Evolutionary conservation across 1,140 invertebrate genomes (phyloP).

Genomic region (Gonatopus flavifemur): DNA sequence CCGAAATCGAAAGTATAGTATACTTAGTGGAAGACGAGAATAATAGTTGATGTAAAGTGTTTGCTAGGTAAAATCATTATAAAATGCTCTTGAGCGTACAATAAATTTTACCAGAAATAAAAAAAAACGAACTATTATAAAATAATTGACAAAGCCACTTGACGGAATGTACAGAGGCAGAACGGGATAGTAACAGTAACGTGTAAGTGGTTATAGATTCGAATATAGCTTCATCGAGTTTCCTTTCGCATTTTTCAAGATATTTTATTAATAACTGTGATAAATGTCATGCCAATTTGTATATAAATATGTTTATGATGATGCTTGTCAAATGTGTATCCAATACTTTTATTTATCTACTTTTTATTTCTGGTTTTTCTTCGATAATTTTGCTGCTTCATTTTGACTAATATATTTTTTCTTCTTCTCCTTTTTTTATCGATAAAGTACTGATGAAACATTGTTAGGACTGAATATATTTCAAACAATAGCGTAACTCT

Average conservation of each 20-base stretch:
- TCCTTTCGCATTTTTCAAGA: slow-evolving; percentile 26
- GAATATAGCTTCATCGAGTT: slow-evolving; percentile 21
- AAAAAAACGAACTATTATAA: too few species aligned
- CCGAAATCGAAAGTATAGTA: slow-evolving; percentile 36
- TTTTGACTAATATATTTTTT: too few species aligned
- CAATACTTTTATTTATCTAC: too few species aligned
- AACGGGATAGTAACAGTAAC: not conserved
- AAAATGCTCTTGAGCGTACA: slow-evolving; percentile 6
- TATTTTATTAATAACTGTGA: slow-evolving; percentile 43
- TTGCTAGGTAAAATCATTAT: slow-evolving; percentile 5
- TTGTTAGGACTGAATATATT: too few species aligned
- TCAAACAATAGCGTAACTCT: too few species aligned
- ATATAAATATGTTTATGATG: slow-evolving; percentile 15
- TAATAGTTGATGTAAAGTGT: not conserved
- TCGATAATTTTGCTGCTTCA: too few species aligned
- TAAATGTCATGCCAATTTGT: slow-evolving; percentile 38
- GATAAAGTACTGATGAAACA: too few species aligned
- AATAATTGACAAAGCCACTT: too few species aligned
- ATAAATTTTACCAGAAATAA: too few species aligned
- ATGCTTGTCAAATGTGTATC: too few species aligned
- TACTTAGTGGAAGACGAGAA: slow-evolving; percentile 12
- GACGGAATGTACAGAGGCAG: not conserved
- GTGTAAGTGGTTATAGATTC: not conserved
- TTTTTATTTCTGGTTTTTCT: not conserved
- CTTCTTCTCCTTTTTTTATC: slow-evolving; percentile 3